phyloP scores from a whole-genome alignment of 2,888 invertebrate species.

The Tanypteryx hageni region DNA sequence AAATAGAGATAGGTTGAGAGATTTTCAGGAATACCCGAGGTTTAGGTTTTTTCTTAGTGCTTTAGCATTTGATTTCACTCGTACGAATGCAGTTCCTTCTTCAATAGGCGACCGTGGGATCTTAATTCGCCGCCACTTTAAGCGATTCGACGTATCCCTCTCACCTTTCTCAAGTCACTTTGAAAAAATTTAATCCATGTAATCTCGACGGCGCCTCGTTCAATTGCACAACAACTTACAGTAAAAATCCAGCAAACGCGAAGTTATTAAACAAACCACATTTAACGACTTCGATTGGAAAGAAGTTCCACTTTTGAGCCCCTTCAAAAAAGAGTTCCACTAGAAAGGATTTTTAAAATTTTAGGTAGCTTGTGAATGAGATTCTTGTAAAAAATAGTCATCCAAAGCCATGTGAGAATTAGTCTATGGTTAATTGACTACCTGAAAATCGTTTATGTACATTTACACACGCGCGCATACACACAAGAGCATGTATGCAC shows the following conservation, averaged over 20 bases:
- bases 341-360: conserved; percentile 51
- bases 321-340: conserved; percentile 52
- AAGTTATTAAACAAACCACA: conserved; percentile 55
- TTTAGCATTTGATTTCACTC: neutral
- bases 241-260: conserved; percentile 43
- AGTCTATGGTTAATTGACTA: conserved; percentile 64
- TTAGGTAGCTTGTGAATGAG: conserved; percentile 60
- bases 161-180: neutral
- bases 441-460: conserved; percentile 47
- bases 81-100: neutral
- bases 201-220: neutral
- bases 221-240: conserved; percentile 43
- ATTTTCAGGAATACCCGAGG: conserved; percentile 29
- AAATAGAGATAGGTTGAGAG: conserved; percentile 54
- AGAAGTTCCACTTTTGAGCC: conserved; percentile 37
- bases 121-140: neutral
- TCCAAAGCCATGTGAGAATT: conserved; percentile 61
- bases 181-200: conserved; percentile 37
- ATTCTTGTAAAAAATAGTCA: conserved; percentile 62
- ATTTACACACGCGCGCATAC: neutral
- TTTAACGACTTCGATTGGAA: conserved; percentile 46
- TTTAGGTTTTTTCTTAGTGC: conserved; percentile 38
- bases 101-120: neutral
- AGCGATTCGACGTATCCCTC: neutral
- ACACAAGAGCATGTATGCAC: neutral